A percentile compares a stretch with the other conserved stretches of the same genome.
Conservation (phyloP, 2,113 vertebrate genomes). For the Mustela lutreola region DNA sequence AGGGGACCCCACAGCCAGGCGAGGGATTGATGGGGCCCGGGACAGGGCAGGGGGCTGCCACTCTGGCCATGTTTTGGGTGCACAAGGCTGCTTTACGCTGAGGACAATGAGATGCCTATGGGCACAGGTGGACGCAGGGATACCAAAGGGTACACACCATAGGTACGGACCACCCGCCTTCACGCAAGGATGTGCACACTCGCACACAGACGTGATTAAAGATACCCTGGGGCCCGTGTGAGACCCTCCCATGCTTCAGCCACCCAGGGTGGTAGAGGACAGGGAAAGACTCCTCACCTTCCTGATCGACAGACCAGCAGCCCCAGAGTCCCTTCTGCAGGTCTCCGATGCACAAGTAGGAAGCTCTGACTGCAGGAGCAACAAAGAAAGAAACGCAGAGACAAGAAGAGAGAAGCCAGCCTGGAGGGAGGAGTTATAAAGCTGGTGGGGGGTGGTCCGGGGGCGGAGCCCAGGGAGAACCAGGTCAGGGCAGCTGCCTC, state of each 20-base stretch:
- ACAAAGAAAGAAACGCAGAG: not conserved
- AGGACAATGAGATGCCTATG: not conserved
- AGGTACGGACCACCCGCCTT: not conserved
- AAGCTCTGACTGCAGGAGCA: not conserved
- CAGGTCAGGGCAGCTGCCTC: too few species aligned
- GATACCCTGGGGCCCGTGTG: fast-evolving
- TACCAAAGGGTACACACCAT: fast-evolving
- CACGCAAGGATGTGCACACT: fast-evolving
- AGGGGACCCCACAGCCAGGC: not conserved
- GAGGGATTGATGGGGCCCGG: not conserved
- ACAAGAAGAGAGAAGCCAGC: not conserved
- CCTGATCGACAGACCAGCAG: too few species aligned
- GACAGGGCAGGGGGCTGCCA: not conserved
- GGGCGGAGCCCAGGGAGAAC: not conserved
- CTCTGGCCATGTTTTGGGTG: not conserved
- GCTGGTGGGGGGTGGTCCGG: too few species aligned
- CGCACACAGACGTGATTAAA: fast-evolving
- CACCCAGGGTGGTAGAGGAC: not conserved
- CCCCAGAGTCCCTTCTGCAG: fast-evolving
- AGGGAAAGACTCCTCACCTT: not conserved
- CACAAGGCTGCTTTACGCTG: not conserved
- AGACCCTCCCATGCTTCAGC: too few species aligned
- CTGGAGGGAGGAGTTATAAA: not conserved
- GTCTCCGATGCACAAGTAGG: not conserved
- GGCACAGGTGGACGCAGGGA: not conserved